Evolutionary conservation across 2,888 invertebrate species (phyloP).

Genomic region (Lepidochitona cinerea): DNA sequence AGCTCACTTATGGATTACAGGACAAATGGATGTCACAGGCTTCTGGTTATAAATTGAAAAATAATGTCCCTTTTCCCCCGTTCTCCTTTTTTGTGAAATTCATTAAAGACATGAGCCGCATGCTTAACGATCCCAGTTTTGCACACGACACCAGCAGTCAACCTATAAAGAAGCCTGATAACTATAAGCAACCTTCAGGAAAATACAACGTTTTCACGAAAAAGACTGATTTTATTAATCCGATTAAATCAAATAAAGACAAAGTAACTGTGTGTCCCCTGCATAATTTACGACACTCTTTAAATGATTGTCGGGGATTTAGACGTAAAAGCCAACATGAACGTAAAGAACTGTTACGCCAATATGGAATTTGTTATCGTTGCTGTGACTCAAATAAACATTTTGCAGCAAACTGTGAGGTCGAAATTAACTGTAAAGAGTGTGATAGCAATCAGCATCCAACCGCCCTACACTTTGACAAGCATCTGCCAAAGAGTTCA

Average conservation of each 20-base stretch:
- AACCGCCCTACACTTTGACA: slow-evolving; percentile 17
- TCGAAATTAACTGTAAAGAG: slow-evolving; percentile 18
- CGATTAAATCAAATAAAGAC: neutral
- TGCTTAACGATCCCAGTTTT: slow-evolving; percentile 22
- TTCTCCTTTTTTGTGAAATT: slow-evolving; percentile 23
- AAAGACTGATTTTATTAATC: neutral
- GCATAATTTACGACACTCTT: slow-evolving; percentile 15
- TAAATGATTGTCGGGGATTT: slow-evolving; percentile 23
- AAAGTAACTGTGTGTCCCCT: slow-evolving; percentile 7
- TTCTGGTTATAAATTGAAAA: slow-evolving; percentile 14
- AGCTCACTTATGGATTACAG: slow-evolving; percentile 24
- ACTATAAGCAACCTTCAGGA: neutral
- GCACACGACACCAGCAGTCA: neutral
- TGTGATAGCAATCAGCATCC: slow-evolving; percentile 24
- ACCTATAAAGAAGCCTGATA: neutral
- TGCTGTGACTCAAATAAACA: slow-evolving; percentile 24
- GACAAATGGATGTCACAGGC: slow-evolving; percentile 17
- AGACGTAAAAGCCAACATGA: slow-evolving; percentile 15
- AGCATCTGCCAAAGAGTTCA: no score
- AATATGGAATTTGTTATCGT: slow-evolving; percentile 21
- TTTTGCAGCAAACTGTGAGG: slow-evolving; percentile 13
- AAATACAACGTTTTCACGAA: neutral
- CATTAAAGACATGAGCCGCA: slow-evolving; percentile 13
- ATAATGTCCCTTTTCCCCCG: slow-evolving; percentile 22
- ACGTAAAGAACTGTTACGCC: slow-evolving; percentile 14